Percentiles rank a stretch among this genome's conserved stretches.
Evolutionary conservation across 2,888 invertebrate genomes (phyloP).

Genomic region (Sesamia inferens): DNA sequence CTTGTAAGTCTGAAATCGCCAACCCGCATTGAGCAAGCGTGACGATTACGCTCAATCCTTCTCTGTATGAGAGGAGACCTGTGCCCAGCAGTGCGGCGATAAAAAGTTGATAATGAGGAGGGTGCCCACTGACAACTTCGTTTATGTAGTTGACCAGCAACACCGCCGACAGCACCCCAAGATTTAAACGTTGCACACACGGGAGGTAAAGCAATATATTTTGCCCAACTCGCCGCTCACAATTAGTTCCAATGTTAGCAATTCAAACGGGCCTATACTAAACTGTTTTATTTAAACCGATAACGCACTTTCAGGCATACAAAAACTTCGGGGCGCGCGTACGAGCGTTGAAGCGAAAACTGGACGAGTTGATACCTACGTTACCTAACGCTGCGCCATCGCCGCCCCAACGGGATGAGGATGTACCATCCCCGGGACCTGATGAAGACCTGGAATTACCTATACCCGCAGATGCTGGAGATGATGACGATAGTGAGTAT

Average conservation of each 20-base stretch:
- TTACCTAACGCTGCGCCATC: conserved; percentile 90
- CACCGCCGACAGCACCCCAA: too few species aligned
- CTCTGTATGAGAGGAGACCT: too few species aligned
- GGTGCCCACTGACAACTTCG: too few species aligned
- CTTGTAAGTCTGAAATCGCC: too few species aligned
- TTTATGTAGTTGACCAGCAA: too few species aligned
- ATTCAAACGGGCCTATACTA: background rate
- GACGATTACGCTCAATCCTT: too few species aligned
- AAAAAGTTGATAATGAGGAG: too few species aligned
- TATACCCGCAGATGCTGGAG: conserved; percentile 80
- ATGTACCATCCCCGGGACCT: conserved; percentile 93
- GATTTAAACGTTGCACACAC: too few species aligned
- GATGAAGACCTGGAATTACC: conserved; percentile 95
- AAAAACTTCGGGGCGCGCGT: conserved; percentile 97
- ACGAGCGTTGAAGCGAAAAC: conserved; percentile 95
- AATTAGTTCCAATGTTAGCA: too few species aligned
- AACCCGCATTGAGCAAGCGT: too few species aligned
- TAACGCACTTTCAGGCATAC: conserved; percentile 92
- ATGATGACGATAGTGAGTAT: conserved; percentile 76
- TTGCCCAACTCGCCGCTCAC: background rate
- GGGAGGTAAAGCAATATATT: background rate
- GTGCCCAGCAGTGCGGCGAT: too few species aligned
- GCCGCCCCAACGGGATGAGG: conserved; percentile 91
- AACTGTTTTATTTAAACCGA: background rate
- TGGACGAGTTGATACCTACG: conserved; percentile 94